phyloP scores from a whole-genome alignment of 2,888 invertebrate genomes.

The Plusia festucae region DNA sequence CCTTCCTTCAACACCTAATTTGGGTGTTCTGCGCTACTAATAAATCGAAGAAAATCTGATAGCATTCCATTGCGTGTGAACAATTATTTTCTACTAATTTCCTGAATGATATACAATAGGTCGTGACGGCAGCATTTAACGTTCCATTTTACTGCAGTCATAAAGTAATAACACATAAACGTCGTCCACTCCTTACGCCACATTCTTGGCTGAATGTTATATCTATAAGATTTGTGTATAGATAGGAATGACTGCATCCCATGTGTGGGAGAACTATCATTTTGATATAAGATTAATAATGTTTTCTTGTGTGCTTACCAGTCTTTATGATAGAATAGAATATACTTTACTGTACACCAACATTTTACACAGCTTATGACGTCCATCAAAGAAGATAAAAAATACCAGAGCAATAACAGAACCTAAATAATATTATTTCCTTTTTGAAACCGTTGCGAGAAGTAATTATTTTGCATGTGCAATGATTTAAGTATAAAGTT shows the following conservation, averaged over 20 bases:
- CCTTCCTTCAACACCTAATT: neutral
- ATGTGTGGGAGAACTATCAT: constrained; percentile 27
- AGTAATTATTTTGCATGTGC: no score
- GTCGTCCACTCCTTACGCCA: constrained; percentile 61
- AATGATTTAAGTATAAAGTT: no score
- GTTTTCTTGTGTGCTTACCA: neutral
- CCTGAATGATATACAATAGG: constrained; percentile 55
- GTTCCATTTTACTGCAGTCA: constrained; percentile 65
- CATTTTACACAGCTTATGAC: no score
- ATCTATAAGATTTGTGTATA: constrained; percentile 25
- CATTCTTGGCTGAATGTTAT: constrained; percentile 38
- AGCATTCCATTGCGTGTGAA: constrained; percentile 4
- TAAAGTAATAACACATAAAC: constrained; percentile 67
- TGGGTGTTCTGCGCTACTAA: neutral
- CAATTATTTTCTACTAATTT: constrained; percentile 59
- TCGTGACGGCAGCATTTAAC: constrained; percentile 58
- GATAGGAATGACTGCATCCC: constrained; percentile 32
- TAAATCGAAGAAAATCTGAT: neutral
- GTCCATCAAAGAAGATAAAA: no score
- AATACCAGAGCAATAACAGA: no score
- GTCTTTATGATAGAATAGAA: neutral
- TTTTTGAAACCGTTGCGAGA: no score
- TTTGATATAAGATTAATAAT: constrained; percentile 27
- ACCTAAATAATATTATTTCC: no score
- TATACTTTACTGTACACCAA: no score